Conservation (phyloP, 2,113 vertebrate species). For the Lynx canadensis region DNA sequence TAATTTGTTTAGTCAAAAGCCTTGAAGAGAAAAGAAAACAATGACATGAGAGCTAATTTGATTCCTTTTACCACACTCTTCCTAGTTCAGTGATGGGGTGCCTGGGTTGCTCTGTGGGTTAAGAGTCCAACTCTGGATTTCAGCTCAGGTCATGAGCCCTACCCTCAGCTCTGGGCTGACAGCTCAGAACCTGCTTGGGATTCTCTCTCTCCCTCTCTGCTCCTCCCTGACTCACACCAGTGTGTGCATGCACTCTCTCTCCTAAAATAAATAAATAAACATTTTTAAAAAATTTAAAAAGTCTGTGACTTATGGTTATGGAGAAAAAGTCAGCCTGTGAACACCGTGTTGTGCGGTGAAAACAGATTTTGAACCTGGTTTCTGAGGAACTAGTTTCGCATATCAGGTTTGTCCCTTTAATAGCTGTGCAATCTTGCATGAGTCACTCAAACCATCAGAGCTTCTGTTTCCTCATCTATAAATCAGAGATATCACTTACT, state of each 20-base stretch:
- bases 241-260: too few species aligned
- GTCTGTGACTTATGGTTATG: not conserved
- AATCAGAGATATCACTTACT: not conserved
- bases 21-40: conserved; percentile 23
- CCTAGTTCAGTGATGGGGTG: not conserved
- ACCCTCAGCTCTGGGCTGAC: too few species aligned
- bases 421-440: not conserved
- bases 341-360: not conserved
- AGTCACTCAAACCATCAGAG: not conserved
- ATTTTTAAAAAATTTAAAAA: not conserved
- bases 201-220: too few species aligned
- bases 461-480: not conserved
- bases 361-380: not conserved
- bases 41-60: not conserved
- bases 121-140: too few species aligned
- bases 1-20: not conserved
- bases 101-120: too few species aligned
- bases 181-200: too few species aligned
- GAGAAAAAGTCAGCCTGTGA: not conserved
- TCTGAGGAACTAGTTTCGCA: not conserved
- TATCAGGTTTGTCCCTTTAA: not conserved
- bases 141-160: too few species aligned
- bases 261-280: too few species aligned
- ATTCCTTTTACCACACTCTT: not conserved
- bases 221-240: too few species aligned